Evolutionary conservation across 2,888 invertebrate genomes (phyloP).

Genomic region (Eupithecia dodoneata): DNA sequence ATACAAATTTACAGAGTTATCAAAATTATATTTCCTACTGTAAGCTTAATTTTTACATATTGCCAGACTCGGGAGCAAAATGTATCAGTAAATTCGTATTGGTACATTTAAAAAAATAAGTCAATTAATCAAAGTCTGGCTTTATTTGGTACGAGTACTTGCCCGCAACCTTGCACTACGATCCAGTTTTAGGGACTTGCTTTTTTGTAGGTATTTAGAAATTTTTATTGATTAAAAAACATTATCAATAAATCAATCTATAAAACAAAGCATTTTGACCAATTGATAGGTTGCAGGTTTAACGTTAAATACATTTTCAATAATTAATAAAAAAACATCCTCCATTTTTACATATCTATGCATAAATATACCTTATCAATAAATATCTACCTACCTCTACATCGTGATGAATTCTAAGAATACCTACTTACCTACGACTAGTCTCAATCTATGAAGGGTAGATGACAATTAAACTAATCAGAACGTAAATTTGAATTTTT

Average conservation of each 20-base stretch:
- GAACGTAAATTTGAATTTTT: constrained; percentile 57
- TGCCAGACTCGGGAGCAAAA: too few relatives aligned
- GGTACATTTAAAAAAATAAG: too few relatives aligned
- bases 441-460: constrained; percentile 45
- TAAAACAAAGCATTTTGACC: neutral
- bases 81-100: too few relatives aligned
- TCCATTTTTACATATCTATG: neutral
- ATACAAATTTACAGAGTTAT: too few relatives aligned
- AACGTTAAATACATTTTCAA: neutral
- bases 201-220: neutral
- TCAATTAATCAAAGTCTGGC: too few relatives aligned
- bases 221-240: neutral
- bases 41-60: too few relatives aligned
- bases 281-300: neutral
- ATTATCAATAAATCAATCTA: neutral
- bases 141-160: too few relatives aligned
- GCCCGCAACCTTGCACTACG: neutral
- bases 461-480: constrained; percentile 64
- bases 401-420: constrained; percentile 26
- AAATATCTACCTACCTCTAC: neutral
- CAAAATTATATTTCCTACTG: too few relatives aligned
- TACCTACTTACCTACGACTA: constrained; percentile 8
- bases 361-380: neutral
- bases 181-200: neutral
- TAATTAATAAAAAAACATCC: neutral